A percentile compares a stretch with the other conserved stretches of the same genome.
phyloP scores from a whole-genome alignment of 2,113 vertebrate species.

The Thamnophis sirtalis region DNA sequence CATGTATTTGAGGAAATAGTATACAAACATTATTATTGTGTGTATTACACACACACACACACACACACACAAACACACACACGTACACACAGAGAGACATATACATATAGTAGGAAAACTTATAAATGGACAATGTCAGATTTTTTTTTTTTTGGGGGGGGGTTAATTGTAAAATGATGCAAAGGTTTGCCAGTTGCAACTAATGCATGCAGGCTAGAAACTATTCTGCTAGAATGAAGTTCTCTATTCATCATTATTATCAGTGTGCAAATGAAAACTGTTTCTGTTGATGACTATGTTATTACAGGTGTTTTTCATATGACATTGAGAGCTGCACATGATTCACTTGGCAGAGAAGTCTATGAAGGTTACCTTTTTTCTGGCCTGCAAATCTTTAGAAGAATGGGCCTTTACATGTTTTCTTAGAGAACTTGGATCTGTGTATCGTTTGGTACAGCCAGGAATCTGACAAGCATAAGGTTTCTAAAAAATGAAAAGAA shows the following conservation, averaged over 20 bases:
- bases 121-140: not conserved
- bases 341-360: not conserved
- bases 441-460: constrained; percentile 93
- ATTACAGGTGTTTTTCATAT: not conserved
- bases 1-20: not conserved
- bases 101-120: not conserved
- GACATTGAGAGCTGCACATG: not conserved
- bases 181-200: not conserved
- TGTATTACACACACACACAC: not conserved
- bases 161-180: not conserved
- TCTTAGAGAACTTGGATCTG: constrained; percentile 94
- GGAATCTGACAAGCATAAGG: constrained; percentile 95
- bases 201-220: not conserved
- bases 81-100: not conserved
- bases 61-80: not conserved
- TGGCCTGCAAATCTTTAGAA: constrained; percentile 84
- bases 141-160: not conserved
- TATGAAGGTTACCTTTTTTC: constrained; percentile 85
- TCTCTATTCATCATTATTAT: not conserved
- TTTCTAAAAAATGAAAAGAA: constrained; percentile 76
- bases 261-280: not conserved
- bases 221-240: not conserved
- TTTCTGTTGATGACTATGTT: not conserved
- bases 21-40: not conserved
- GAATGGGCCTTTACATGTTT: constrained; percentile 97